These are phyloP conservation scores for Rhinichthys klamathensis DNA, from an alignment of 2,113 vertebrate genomes.

Conservation along the genomic window DNA sequence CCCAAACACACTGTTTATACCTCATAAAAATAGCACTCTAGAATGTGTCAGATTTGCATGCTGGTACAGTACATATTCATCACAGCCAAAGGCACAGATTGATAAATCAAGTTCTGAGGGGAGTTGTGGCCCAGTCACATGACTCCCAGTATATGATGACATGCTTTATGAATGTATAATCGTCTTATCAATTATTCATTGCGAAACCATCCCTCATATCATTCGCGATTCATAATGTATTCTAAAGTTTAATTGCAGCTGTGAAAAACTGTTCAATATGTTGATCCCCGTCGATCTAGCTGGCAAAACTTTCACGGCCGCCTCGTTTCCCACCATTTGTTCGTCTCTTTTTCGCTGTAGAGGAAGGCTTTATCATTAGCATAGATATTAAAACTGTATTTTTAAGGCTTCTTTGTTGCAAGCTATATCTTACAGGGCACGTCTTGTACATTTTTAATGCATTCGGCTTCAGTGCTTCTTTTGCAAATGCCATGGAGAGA, in stretches of 20 bases:
- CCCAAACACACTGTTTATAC: background rate
- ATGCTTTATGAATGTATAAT: slow-evolving; percentile 35
- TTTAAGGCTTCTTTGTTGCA: slow-evolving; percentile 23
- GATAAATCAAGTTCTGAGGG: slow-evolving; percentile 5
- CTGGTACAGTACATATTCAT: slow-evolving; percentile 34
- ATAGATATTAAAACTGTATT: slow-evolving; percentile 60
- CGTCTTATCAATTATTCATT: slow-evolving; percentile 53
- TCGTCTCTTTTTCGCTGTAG: slow-evolving; percentile 25
- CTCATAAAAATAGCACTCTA: slow-evolving; percentile 15
- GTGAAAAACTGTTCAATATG: slow-evolving; percentile 50
- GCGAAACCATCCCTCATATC: slow-evolving; percentile 38
- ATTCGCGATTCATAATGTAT: slow-evolving; percentile 36
- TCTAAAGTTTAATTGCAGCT: slow-evolving; percentile 45
- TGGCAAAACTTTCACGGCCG: slow-evolving; percentile 37
- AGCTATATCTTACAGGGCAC: slow-evolving; percentile 27
- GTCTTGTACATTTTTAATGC: slow-evolving; percentile 48
- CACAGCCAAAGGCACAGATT: slow-evolving; percentile 23
- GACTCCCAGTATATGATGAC: slow-evolving; percentile 32
- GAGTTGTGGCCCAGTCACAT: background rate
- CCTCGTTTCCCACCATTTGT: slow-evolving; percentile 31
- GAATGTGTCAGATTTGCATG: slow-evolving; percentile 3
- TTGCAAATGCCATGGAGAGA: slow-evolving; percentile 24
- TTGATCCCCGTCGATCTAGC: slow-evolving; percentile 30
- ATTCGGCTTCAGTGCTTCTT: slow-evolving; percentile 18
- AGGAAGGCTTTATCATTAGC: slow-evolving; percentile 49